Evolutionary conservation across 2,113 vertebrate genomes (phyloP).

Genomic region (Gymnorhina tibicen): DNA sequence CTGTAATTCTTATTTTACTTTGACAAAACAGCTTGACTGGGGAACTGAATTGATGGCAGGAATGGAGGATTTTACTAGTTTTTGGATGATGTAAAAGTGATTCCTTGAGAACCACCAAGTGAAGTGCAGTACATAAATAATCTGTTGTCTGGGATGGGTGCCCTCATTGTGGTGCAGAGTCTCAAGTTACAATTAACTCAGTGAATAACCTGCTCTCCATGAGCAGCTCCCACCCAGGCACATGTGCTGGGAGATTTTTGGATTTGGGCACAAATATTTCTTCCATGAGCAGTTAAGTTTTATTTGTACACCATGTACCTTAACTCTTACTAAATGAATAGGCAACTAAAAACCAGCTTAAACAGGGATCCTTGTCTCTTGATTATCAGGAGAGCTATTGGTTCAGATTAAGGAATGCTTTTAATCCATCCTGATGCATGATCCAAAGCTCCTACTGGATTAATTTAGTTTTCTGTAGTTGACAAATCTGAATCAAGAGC

Average conservation of each 20-base stretch:
- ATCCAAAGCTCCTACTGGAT: background rate
- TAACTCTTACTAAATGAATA: background rate
- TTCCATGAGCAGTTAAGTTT: background rate
- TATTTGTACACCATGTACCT: background rate
- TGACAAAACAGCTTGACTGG: background rate
- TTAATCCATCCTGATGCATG: background rate
- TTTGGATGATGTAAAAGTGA: background rate
- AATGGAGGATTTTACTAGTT: background rate
- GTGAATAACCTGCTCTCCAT: no score
- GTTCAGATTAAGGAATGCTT: background rate
- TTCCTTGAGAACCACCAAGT: background rate
- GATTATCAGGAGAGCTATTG: background rate
- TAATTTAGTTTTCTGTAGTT: background rate
- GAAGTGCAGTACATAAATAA: background rate
- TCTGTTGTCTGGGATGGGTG: background rate
- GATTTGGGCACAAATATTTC: background rate
- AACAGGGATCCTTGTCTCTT: background rate
- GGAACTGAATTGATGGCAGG: background rate
- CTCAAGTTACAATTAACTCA: background rate
- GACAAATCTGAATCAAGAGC: background rate
- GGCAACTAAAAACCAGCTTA: background rate
- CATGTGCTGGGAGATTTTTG: fast-evolving
- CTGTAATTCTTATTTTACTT: background rate
- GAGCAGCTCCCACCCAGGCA: background rate
- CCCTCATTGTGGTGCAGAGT: fast-evolving